These are phyloP conservation scores for Menidia beryllina DNA, from an alignment of 2,113 vertebrate species.

Conservation along the genomic window DNA sequence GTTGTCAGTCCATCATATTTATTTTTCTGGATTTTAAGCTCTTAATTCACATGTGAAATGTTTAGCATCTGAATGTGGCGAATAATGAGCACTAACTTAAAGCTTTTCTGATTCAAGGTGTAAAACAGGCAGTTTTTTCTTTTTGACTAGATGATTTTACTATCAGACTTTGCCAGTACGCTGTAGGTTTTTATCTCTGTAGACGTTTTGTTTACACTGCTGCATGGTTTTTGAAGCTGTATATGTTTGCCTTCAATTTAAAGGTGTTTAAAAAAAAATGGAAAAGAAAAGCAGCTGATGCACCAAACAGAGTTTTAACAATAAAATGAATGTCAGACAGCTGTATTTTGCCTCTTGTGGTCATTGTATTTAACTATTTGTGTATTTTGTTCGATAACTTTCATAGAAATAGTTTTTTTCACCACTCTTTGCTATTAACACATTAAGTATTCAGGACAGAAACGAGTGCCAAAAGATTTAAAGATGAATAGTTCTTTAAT, in stretches of 20 bases:
- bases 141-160: constrained; percentile 31
- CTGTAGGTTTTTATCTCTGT: constrained; percentile 59
- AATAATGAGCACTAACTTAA: constrained; percentile 27
- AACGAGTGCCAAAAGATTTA: too few species aligned
- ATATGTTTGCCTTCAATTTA: constrained; percentile 74
- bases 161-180: constrained; percentile 42
- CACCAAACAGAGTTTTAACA: constrained; percentile 81
- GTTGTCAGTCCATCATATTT: constrained; percentile 61
- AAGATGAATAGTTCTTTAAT: too few species aligned
- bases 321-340: constrained; percentile 78
- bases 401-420: too few species aligned
- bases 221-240: constrained; percentile 77
- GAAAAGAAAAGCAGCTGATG: constrained; percentile 69
- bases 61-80: constrained; percentile 11
- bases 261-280: constrained; percentile 52
- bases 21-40: constrained; percentile 54
- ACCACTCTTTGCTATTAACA: too few species aligned
- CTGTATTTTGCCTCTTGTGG: neutral
- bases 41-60: constrained; percentile 21
- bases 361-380: neutral
- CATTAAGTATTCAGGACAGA: too few species aligned
- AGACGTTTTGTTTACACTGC: constrained; percentile 70
- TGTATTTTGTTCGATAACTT: neutral
- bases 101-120: constrained; percentile 32
- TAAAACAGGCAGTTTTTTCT: constrained; percentile 35